Evolutionary conservation across 1,140 invertebrate species (phyloP), one percentile per base, ranked within the genome.

Genomic region (Sitobion miscanthi): DNA sequence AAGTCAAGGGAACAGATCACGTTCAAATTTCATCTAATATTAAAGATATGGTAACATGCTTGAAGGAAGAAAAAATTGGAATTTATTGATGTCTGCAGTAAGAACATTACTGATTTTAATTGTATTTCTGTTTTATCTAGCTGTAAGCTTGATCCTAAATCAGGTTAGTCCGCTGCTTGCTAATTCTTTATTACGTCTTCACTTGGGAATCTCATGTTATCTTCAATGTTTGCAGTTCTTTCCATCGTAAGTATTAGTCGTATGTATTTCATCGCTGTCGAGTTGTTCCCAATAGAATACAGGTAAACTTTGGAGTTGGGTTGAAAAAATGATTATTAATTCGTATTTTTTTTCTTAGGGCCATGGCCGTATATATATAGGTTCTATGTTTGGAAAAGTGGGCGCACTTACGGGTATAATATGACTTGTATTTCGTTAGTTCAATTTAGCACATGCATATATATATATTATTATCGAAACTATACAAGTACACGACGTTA

Each of bases 211-310:
- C 91, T 92, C 47, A 4, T 85, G 9, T 20, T 85, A 30, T 92
- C 91, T 7, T 25, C 91, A 21, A 11, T 92, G 8, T 92, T 92
- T 23, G 91, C 85, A 85, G 20, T 49, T 49, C 77, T 92, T 14
- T 92, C 91, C 47, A 85, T 77, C 25, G 47, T 54, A 23, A 82
- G 91, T 14, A 92, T 92, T 3, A 92, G 91, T 92, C 82, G 85
- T 23, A 92, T 92, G 91, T 92, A 92, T 49, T 92, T 77, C 35
- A 85, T 92, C 21, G 47, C 69, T 25, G 91, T 92, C 0, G 91
- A 92, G n/a, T 25, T 92, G 23, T 92, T 92, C 30, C 82, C 91
- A 0, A 92, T 49, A 42, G 82, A 92, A 54, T 62, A 85, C 47
- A 92, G 91, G 91, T 92, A 52, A 85, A 54, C 2, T 91, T 87